phyloP scores from a whole-genome alignment of 2,113 vertebrate species.

The Gavialis gangeticus region DNA sequence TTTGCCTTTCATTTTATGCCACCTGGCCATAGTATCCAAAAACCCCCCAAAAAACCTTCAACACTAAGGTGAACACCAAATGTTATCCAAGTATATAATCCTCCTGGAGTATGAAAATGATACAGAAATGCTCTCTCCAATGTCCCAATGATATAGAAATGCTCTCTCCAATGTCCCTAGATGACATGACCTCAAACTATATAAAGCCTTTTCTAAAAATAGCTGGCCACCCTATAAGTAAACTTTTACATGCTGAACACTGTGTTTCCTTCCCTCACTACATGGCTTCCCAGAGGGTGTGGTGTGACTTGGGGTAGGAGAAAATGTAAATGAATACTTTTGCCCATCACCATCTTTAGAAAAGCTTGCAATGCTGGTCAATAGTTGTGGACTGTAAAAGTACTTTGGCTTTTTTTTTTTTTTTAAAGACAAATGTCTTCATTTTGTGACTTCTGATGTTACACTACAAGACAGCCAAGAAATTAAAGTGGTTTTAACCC shows the following conservation, averaged over 20 bases:
- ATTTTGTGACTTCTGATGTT: neutral
- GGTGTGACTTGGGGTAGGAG: rapidly evolving
- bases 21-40: neutral
- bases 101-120: rapidly evolving
- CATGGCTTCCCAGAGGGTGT: neutral
- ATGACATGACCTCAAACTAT: neutral
- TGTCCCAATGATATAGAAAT: too few relatives aligned
- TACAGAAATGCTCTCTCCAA: neutral
- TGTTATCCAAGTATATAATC: neutral
- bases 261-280: neutral
- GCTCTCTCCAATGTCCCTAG: too few relatives aligned
- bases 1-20: rapidly evolving
- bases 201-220: neutral
- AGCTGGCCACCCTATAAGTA: neutral
- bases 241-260: neutral
- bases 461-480: rapidly evolving
- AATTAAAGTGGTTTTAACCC: rapidly evolving
- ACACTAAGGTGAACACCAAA: neutral
- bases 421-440: neutral
- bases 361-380: too few relatives aligned
- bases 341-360: neutral
- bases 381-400: too few relatives aligned
- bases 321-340: neutral
- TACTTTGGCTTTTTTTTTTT: rapidly evolving
- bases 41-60: neutral